Conservation (phyloP, 1,140 invertebrate species). For the Campodea augens region DNA sequence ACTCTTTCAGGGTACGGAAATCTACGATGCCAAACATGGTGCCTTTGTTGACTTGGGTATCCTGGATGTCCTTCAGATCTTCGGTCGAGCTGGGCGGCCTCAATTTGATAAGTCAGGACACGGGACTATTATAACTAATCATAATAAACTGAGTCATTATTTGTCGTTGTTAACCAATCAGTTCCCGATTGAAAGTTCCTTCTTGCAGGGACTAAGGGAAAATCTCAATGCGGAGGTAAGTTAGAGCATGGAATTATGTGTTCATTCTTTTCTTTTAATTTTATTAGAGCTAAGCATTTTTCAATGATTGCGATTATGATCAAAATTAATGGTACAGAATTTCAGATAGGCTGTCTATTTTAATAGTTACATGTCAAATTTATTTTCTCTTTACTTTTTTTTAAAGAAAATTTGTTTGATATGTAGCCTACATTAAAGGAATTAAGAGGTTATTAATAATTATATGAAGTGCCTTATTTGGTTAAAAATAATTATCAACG, state of each 20-base stretch:
- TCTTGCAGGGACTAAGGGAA: constrained; percentile 75
- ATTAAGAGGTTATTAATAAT: too few species aligned
- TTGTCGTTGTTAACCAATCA: constrained; percentile 86
- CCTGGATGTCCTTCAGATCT: constrained; percentile 96
- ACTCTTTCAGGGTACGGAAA: constrained; percentile 67
- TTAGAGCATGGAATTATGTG: constrained; percentile 11
- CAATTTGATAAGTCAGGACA: constrained; percentile 74
- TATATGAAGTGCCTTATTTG: too few species aligned
- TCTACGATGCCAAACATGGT: constrained; percentile 91
- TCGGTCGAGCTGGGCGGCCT: constrained; percentile 82
- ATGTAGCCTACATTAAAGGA: too few species aligned
- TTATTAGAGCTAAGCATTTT: constrained; percentile 1
- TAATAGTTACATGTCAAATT: too few species aligned
- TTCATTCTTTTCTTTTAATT: background rate
- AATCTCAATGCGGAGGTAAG: constrained; percentile 94
- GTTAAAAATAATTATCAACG: too few species aligned
- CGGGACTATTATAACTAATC: constrained; percentile 86
- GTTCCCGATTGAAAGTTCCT: constrained; percentile 95
- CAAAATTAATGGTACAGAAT: too few species aligned
- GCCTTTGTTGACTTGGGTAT: constrained; percentile 89
- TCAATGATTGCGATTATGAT: too few species aligned
- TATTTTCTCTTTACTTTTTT: too few species aligned
- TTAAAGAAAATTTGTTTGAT: too few species aligned
- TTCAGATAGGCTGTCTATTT: too few species aligned
- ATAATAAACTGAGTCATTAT: constrained; percentile 86